phyloP scores from a whole-genome alignment of 2,888 invertebrate genomes.

The Lasioglossum calceatum region DNA sequence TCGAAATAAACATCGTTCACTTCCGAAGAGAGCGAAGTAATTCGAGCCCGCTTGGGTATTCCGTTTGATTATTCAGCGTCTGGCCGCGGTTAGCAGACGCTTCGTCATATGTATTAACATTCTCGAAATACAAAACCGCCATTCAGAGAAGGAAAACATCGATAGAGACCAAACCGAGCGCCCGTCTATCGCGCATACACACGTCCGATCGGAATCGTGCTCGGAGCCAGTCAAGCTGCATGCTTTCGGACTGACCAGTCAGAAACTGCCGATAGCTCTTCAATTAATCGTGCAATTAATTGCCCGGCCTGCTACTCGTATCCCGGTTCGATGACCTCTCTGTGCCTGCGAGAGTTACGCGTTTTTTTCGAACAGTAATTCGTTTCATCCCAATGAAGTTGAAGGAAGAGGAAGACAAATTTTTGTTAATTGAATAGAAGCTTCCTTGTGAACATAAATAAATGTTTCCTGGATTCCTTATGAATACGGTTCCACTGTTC shows the following conservation, averaged over 20 bases:
- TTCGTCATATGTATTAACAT: slow-evolving; percentile 57
- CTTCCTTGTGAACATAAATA: too few species aligned
- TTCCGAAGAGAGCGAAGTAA: slow-evolving; percentile 57
- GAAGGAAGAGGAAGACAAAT: not conserved
- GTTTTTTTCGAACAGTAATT: not conserved
- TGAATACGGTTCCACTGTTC: too few species aligned
- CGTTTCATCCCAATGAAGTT: not conserved
- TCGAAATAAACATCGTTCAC: slow-evolving; percentile 52
- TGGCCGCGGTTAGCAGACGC: slow-evolving; percentile 64
- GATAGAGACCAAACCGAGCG: slow-evolving; percentile 27
- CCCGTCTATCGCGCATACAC: slow-evolving; percentile 29
- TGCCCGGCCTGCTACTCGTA: not conserved
- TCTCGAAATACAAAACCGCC: slow-evolving; percentile 68
- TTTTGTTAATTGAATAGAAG: too few species aligned
- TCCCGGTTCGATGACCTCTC: not conserved
- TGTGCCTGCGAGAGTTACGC: not conserved
- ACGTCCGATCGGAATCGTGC: slow-evolving; percentile 19
- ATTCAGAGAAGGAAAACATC: slow-evolving; percentile 56
- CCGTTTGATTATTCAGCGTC: slow-evolving; percentile 73
- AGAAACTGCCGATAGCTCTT: slow-evolving; percentile 36
- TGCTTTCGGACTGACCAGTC: slow-evolving; percentile 24
- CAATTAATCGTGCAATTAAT: slow-evolving; percentile 33
- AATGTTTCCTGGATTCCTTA: too few species aligned
- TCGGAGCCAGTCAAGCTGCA: not conserved
- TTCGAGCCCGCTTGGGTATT: slow-evolving; percentile 60